Base-by-base conservation (phyloP, 1,140 invertebrate species). In the Leptinotarsa defecta region DNA sequence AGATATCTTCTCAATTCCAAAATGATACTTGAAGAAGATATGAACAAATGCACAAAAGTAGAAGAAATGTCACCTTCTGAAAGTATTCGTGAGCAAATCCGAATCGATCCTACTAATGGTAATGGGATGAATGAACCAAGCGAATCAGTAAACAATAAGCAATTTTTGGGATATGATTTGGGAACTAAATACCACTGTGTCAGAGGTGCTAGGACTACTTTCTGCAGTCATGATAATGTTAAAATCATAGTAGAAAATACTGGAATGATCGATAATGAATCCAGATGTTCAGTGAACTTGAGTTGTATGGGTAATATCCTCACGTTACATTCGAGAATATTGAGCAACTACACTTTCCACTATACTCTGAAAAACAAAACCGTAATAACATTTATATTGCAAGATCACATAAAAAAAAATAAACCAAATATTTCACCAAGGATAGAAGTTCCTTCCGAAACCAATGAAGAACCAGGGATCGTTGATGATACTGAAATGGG, bases 191-290 rank as follows among this genome's bases (percentile, higher is more conserved):
- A 68, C 3, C 77, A 74, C 34, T 74, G 74, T 74, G 43, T 81
- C 24, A 79, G 72, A 13, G 81, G 81, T 20, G 48, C 75, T 67
- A 76, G 74, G 19, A 81, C 75, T 3, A 75, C 70, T 11, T 82
- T 82, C 75, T 69, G 34, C 13, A 82, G 81, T 64, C 78, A 81
- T 22, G 81, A 82, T 74, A 74, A 68, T 49, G 69, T 81, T 22
- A 80, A 78, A 71, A 48, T 82, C 15, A 72, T 68, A n/a, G 76
- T 82, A 13, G 80, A 82, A 61, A 81, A 79, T n/a, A 74, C 78
- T 13, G 71, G 71, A 65, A 75, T 82, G 19, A 43, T 78, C 13
- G 67, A 77, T 22, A 48, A 71, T 34, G 48, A 76, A 57, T 8
- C 27, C 27, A 77, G 78, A 72, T 78, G 78, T 68, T 73, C 65